Evolutionary conservation across 2,888 invertebrate species (phyloP), one percentile per base, ranked within the genome.

Genomic region (Caenorhabditis auriculariae): DNA sequence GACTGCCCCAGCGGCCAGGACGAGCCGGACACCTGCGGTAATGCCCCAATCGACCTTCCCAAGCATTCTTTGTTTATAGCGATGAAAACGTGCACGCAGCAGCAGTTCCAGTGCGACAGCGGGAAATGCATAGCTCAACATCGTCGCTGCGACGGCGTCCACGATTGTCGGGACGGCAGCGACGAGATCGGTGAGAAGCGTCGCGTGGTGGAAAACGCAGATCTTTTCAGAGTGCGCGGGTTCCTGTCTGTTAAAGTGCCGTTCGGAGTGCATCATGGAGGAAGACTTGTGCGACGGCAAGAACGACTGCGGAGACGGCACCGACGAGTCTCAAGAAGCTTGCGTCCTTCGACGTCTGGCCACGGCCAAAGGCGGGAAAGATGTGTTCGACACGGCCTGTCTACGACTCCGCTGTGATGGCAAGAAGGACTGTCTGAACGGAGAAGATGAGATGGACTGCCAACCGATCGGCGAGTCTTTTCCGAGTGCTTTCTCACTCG

Each of bases 101-200:
- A 57, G 27, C 52, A 57, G 38, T 57, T 57, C 38, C 49, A 45
- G n/a, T 59, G 58, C 29, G 32, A 24, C 19, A 53, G 26, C 15
- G 88, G 88, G 67, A 87, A 87, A 61, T 91, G 91, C 83, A 88
- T 91, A 81, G 89, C 90, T 24, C 50, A 54, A 17, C 28, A 19
- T 5, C 19, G 41, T 9, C 48, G 51, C 2, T 89, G 89, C 78
- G 87, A 87, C 72, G 82, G 81, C 41, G 83, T 84, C 49, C 82
- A 83, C 15, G 86, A 87, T 69, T 87, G 87, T 69, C 75, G 75
- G 7, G 88, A 88, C 78, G 86, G 84, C 12, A 86, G 86, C 37
- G 88, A 88, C 80, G 88, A 88, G 82, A 85, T 86, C 72, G 84
- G 83, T n/a, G n/a, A n/a, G n/a, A n/a, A n/a, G n/a, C n/a, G n/a